Base-by-base conservation (phyloP, 2,888 invertebrate genomes). In the Eilema caniola region DNA sequence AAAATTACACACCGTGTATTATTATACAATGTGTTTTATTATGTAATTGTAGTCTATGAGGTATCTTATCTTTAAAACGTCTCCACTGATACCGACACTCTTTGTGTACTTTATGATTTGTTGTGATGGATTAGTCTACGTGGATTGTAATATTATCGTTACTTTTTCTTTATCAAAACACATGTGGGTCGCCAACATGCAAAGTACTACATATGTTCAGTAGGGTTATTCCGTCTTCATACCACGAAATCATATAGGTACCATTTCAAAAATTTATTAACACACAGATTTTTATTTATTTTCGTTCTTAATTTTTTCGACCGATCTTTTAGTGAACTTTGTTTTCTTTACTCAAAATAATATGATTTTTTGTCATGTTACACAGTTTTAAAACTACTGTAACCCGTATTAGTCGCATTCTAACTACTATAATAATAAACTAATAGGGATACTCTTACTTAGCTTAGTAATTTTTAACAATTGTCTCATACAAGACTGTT, bases 61-160 rank as follows among this genome's bases (percentile, higher is more conserved):
- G 8, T 59, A 60, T 66, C 56, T 66, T 66, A 60, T 66, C 66
- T 41, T 23, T 37, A 12, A 11, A 25, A 31, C n/a, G n/a, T 66
- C 57, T 28, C 12, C 12, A 33, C 65, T 66, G 57, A 66, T 66
- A 66, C 41, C 57, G 37, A 37, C 16, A 37, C 11, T 59, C 3
- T 59, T 57, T 20, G 20, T 25, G 25, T 14, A 20, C 12, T 24
- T 20, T 59, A 59, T 16, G 25, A 37, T 37, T 59, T 37, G 59
- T 25, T 37, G 24, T 37, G 3, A 33, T 24, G 37, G 24, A 25
- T 37, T n/a, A n/a, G 31, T 59, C 37, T 66, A 7, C 12, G 24
- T 33, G 7, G 33, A n/a, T 25, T 65, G 56, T 16, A 14, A 24
- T 23, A 7, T 28, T 23, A 41, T 25, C 41, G 37, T 64, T 28